Base-by-base conservation (phyloP, 2,113 vertebrate genomes). In the Limnothrissa miodon region DNA sequence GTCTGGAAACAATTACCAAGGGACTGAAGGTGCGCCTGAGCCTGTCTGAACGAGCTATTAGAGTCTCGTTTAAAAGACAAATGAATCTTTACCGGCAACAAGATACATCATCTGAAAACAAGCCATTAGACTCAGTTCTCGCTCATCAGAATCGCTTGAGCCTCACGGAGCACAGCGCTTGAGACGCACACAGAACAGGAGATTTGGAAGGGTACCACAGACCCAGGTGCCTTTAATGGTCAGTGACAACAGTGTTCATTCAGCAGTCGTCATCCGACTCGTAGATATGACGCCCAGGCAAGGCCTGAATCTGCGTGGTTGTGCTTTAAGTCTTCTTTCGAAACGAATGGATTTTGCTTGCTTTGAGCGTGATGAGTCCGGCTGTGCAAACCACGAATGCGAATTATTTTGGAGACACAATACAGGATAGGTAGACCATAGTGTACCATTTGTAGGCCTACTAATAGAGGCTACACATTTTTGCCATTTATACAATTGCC, bases 1-100 rank as follows among this genome's bases (percentile, higher is more conserved):
- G 90, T 29, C 90, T 93, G 91, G 89, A 92, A 90, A 88, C 90
- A 92, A 92, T 94, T 93, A 90, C 25, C 81, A 33, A 44, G 39
- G 81, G 39, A n/a, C n/a, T 83, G 74, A 84, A 91, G 86, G 87
- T 78, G 88, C 59, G 44, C 19, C 56, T 44, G 21, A 53, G 62
- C 56, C 78, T 42, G 81, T 82, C 78, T 62, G 70, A 74, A 74
- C 44, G 66, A 42, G 70, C 85, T 85, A 83, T 89, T 88, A 83
- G 39, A 83, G 74, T 81, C 44, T 80, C 85, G 80, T 80, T 89
- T 59, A 87, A 89, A 89, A 90, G 89, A 93, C 86, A 89, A 90
- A 93, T 92, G 88, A 91, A 88, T 89, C 59, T 45, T 84, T 9
- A 81, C 84, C 86, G 83, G 87, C 91, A 92, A 92, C 89, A 86